A percentile compares a stretch with the other conserved stretches of the same genome.
phyloP scores from a whole-genome alignment of 2,113 vertebrate genomes.

The Malurus cyaneus region DNA sequence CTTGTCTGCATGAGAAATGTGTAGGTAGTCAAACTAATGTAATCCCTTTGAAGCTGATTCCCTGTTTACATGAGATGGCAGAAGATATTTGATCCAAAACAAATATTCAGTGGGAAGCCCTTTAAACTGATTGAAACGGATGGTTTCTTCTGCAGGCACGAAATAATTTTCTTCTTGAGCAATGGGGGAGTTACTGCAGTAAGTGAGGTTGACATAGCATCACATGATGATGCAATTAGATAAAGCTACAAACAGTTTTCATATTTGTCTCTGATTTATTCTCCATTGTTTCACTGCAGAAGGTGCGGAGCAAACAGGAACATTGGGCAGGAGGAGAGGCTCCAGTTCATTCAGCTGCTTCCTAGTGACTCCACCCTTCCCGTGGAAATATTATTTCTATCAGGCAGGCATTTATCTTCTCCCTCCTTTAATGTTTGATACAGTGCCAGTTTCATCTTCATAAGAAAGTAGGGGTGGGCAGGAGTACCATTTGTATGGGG shows the following conservation, averaged over 20 bases:
- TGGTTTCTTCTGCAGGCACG: background rate
- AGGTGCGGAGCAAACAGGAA: background rate
- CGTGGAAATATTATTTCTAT: background rate
- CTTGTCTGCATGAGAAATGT: conserved; percentile 7
- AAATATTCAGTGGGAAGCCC: background rate
- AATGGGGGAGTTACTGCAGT: background rate
- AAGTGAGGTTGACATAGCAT: background rate
- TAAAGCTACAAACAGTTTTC: background rate
- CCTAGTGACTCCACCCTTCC: conserved; percentile 34
- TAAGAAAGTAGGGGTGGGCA: background rate
- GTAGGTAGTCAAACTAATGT: background rate
- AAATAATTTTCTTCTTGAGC: background rate
- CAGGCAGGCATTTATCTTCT: background rate
- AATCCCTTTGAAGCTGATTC: conserved; percentile 8
- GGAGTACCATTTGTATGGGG: background rate
- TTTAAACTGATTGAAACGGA: background rate
- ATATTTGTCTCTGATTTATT: background rate
- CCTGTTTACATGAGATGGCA: conserved; percentile 12
- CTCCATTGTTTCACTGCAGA: background rate
- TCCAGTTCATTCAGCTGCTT: conserved; percentile 33
- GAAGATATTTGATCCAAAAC: conserved; percentile 18
- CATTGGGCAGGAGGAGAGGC: background rate
- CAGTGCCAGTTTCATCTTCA: background rate
- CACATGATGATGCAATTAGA: background rate
- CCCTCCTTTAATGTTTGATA: background rate